Evolutionary conservation across 2,888 invertebrate species (phyloP).

Genomic region (Catocala fraxini): DNA sequence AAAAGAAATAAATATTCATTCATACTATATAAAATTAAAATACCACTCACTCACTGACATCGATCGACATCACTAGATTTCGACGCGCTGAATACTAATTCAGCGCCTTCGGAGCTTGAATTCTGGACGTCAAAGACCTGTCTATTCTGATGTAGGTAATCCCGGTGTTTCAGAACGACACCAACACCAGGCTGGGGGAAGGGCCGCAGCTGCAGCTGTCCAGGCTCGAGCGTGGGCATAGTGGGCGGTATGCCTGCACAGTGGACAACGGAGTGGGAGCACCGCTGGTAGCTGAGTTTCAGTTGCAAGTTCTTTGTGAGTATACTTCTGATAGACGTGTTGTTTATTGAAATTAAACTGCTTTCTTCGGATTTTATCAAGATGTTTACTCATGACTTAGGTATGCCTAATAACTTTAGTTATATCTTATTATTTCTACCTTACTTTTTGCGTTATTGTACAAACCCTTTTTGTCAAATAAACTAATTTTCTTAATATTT

Average conservation of each 20-base stretch:
- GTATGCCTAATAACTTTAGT: too few species aligned
- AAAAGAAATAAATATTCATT: too few species aligned
- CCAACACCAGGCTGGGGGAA: conserved; percentile 80
- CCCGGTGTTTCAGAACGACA: conserved; percentile 72
- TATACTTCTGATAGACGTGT: conserved; percentile 36
- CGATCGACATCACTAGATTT: too few species aligned
- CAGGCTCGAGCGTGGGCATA: conserved; percentile 88
- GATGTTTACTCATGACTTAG: too few species aligned
- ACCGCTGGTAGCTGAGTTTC: conserved; percentile 89
- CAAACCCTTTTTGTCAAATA: too few species aligned
- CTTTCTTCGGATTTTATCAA: too few species aligned
- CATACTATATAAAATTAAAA: too few species aligned
- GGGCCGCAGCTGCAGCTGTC: conserved; percentile 89
- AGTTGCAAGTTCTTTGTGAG: conserved; percentile 90
- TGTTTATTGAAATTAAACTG: not conserved
- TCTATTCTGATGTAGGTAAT: conserved; percentile 43
- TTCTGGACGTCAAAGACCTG: conserved; percentile 21
- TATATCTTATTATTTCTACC: too few species aligned
- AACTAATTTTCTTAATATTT: too few species aligned
- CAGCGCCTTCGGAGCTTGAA: not conserved
- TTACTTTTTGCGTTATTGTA: too few species aligned
- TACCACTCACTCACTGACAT: too few species aligned
- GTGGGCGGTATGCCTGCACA: conserved; percentile 90
- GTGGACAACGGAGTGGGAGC: conserved; percentile 91
- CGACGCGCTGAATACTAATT: too few species aligned